Percentiles rank a stretch among this genome's conserved stretches.
phyloP scores from a whole-genome alignment of 1,140 invertebrate genomes.

The Panulirus ornatus region DNA sequence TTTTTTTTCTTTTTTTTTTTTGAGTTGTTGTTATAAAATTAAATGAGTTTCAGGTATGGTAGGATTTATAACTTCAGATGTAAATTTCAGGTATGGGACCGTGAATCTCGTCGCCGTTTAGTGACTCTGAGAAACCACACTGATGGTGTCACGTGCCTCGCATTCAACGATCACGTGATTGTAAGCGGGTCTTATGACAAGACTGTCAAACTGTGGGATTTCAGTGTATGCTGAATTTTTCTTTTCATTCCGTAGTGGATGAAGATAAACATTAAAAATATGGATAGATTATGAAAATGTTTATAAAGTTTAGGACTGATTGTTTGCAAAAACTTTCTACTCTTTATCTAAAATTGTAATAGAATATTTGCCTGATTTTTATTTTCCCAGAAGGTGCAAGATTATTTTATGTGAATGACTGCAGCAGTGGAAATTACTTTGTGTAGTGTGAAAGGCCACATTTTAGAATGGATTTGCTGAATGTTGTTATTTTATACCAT shows the following conservation, averaged over 20 bases:
- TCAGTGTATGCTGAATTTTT: slow-evolving; percentile 79
- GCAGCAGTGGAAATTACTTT: background rate
- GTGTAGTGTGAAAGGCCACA: background rate
- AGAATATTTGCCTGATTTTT: background rate
- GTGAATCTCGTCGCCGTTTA: slow-evolving; percentile 80
- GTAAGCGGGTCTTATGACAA: slow-evolving; percentile 82
- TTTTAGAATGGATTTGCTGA: background rate
- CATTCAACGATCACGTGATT: slow-evolving; percentile 81
- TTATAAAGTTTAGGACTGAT: background rate
- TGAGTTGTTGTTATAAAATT: no score
- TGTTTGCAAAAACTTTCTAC: background rate
- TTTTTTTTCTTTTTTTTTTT: no score
- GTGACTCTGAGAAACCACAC: slow-evolving; percentile 81
- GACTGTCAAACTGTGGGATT: slow-evolving; percentile 82
- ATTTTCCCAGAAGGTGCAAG: background rate
- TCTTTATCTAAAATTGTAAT: background rate
- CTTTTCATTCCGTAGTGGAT: background rate
- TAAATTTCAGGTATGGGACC: slow-evolving; percentile 78
- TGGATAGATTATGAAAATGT: background rate
- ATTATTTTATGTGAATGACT: background rate
- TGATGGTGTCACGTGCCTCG: slow-evolving; percentile 81
- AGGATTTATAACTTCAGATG: background rate
- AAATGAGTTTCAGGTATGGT: background rate
- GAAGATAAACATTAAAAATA: background rate
- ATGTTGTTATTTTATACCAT: no score